Percentiles rank a stretch among this genome's conserved stretches.
Conservation (phyloP, 1,140 invertebrate genomes). For the Trachelipus rathkii region DNA sequence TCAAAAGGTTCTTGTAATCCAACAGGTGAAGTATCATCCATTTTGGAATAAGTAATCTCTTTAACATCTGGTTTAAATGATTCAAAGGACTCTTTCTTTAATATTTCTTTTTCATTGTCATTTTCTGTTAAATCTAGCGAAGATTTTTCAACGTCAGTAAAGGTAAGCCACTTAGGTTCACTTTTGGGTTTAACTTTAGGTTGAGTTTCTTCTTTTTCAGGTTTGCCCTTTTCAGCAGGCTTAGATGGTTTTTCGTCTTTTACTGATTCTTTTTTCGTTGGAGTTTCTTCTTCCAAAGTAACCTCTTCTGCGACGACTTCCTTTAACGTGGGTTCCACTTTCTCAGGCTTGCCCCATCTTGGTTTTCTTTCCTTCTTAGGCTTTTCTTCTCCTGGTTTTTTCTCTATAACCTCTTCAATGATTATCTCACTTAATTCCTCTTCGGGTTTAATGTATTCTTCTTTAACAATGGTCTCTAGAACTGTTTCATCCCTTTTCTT, state of each 20-base stretch:
- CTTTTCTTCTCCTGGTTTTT: background rate
- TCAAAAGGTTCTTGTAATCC: too few relatives aligned
- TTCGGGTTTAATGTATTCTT: background rate
- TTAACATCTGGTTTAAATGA: too few relatives aligned
- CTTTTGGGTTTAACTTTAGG: too few relatives aligned
- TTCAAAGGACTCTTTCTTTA: too few relatives aligned
- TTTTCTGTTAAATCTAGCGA: too few relatives aligned
- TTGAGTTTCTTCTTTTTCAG: too few relatives aligned
- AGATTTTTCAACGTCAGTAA: too few relatives aligned
- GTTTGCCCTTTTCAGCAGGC: background rate
- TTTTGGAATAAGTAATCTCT: too few relatives aligned
- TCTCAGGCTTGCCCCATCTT: background rate
- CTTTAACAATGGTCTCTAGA: background rate
- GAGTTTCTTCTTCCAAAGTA: conserved; percentile 23
- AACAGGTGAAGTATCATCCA: too few relatives aligned
- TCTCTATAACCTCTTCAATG: background rate
- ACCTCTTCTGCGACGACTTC: background rate
- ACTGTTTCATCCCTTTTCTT: background rate
- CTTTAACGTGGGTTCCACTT: conserved; percentile 19
- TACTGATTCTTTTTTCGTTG: conserved; percentile 33
- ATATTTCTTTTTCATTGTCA: too few relatives aligned
- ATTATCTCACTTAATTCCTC: background rate
- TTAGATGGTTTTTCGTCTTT: conserved; percentile 23
- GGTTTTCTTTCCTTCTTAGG: conserved; percentile 17
- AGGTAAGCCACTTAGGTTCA: too few relatives aligned